These are phyloP conservation scores for Rattus norvegicus DNA, from an alignment of 2,113 vertebrate species.

Conservation along the genomic window GRCr8 NC_086039.1:100655001-100655500, in stretches of 20 bases:
- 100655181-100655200: background rate
- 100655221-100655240: background rate
- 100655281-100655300: background rate
- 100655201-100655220: background rate
- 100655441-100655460: constrained; percentile 34
- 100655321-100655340: constrained; percentile 19
- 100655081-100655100: background rate
- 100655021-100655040: background rate
- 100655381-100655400: background rate
- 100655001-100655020: background rate
- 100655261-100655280: background rate
- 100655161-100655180: constrained; percentile 23
- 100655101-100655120: background rate
- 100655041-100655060: background rate
- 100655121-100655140: background rate
- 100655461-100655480: background rate
- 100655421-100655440: background rate
- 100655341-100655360: background rate
- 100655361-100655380: background rate
- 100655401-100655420: background rate
- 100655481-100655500: background rate
- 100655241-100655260: constrained; percentile 1
- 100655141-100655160: constrained; percentile 5
- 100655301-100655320: background rate
- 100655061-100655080: constrained; percentile 32